Evolutionary conservation across 1,140 invertebrate species (phyloP).

Genomic region (Daktulosphaira vitifoliae): DNA sequence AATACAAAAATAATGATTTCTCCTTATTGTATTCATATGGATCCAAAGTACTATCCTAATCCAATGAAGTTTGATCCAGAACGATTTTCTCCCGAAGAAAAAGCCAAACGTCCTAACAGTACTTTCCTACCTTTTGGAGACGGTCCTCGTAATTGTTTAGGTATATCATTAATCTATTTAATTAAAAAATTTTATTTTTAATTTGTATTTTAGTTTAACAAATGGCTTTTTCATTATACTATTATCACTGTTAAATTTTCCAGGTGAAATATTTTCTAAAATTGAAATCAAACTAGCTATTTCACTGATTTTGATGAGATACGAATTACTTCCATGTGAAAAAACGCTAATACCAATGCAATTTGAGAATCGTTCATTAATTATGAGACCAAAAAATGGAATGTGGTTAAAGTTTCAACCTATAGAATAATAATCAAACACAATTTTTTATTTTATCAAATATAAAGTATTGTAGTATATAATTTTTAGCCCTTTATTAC

Average conservation of each 20-base stretch:
- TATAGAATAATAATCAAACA: too few relatives aligned
- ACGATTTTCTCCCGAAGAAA: slow-evolving; percentile 48
- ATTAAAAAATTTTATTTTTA: too few relatives aligned
- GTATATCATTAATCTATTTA: too few relatives aligned
- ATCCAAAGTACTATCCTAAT: slow-evolving; percentile 46
- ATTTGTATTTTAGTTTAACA: too few relatives aligned
- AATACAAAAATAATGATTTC: slow-evolving; percentile 53
- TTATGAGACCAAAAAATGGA: slow-evolving; percentile 1
- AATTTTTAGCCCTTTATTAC: too few relatives aligned
- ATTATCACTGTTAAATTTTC: slow-evolving; percentile 30
- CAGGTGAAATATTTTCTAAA: slow-evolving; percentile 35
- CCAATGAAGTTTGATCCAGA: too few relatives aligned
- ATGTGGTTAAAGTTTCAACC: slow-evolving; percentile 30
- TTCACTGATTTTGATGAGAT: slow-evolving; percentile 36
- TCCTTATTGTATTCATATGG: slow-evolving; percentile 51
- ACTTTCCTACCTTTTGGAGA: too few relatives aligned
- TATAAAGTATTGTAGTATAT: too few relatives aligned
- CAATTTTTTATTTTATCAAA: too few relatives aligned
- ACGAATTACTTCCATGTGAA: slow-evolving; percentile 35
- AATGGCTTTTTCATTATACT: neutral
- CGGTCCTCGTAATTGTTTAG: too few relatives aligned
- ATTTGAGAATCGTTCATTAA: neutral
- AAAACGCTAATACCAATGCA: slow-evolving; percentile 18
- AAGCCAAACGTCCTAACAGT: slow-evolving; percentile 40
- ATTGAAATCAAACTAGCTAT: slow-evolving; percentile 35